Percentiles rank a stretch among this genome's conserved stretches.
These are phyloP conservation scores for Beris chalybata DNA, from an alignment of 2,888 invertebrate species.

Conservation along the genomic window DNA sequence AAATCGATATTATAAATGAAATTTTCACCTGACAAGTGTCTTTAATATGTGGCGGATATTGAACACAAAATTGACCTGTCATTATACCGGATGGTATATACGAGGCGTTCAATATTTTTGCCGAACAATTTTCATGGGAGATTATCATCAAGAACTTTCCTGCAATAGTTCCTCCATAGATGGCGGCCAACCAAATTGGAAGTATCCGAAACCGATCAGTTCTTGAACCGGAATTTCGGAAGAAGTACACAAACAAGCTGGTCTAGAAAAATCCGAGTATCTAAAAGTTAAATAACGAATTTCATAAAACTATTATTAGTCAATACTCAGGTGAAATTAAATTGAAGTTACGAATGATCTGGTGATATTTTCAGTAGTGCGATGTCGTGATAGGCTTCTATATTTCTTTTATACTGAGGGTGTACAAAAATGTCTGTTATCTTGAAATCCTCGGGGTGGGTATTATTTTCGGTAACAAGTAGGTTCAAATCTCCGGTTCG, in stretches of 20 bases:
- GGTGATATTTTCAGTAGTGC: slow-evolving; percentile 61
- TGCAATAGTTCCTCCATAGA: slow-evolving; percentile 50
- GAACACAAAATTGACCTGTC: slow-evolving; percentile 50
- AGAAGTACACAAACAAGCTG: slow-evolving; percentile 60
- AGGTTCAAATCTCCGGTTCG: slow-evolving; percentile 47
- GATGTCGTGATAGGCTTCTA: slow-evolving; percentile 66
- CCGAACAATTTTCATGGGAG: slow-evolving; percentile 48
- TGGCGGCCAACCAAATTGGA: slow-evolving; percentile 51
- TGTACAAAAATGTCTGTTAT: slow-evolving; percentile 53
- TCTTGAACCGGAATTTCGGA: slow-evolving; percentile 45
- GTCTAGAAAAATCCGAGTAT: slow-evolving; percentile 42
- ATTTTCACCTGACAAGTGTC: slow-evolving; percentile 52
- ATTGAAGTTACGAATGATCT: not conserved
- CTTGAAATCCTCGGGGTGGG: slow-evolving; percentile 25
- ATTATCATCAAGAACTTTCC: slow-evolving; percentile 49
- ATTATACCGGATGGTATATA: slow-evolving; percentile 48
- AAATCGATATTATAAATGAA: not conserved
- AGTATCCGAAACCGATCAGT: slow-evolving; percentile 63
- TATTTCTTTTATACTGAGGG: slow-evolving; percentile 61
- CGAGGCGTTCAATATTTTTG: slow-evolving; percentile 43
- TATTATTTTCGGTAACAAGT: slow-evolving; percentile 29
- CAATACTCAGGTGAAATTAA: too few species aligned
- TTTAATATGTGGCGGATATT: slow-evolving; percentile 46
- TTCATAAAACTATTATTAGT: too few species aligned
- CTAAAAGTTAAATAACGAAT: too few species aligned